phyloP scores from a whole-genome alignment of 2,113 vertebrate species.

The Callithrix jacchus region DNA sequence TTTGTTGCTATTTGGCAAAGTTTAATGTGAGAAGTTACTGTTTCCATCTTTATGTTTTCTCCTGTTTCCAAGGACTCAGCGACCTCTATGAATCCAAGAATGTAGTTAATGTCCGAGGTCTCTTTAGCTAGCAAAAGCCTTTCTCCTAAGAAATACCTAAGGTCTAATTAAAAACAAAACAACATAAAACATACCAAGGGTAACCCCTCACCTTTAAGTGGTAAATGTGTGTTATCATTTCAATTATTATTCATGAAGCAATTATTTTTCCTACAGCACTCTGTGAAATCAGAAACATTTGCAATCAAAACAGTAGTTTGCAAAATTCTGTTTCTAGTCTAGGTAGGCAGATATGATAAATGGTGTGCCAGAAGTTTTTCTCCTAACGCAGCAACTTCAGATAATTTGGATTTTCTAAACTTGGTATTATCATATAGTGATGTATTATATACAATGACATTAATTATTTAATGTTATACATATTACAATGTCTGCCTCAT shows the following conservation, averaged over 20 bases:
- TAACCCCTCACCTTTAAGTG: neutral
- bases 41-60: neutral
- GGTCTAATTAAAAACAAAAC: neutral
- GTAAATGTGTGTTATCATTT: slow-evolving; percentile 35
- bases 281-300: slow-evolving; percentile 31
- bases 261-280: neutral
- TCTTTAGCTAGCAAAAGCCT: neutral
- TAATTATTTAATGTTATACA: slow-evolving; percentile 49
- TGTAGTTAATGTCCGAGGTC: neutral
- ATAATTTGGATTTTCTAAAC: slow-evolving; percentile 51
- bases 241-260: slow-evolving; percentile 43
- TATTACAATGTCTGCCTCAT: neutral
- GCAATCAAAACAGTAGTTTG: neutral
- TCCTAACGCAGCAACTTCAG: slow-evolving; percentile 36
- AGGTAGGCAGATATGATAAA: slow-evolving; percentile 58
- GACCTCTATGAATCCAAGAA: neutral
- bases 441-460: neutral
- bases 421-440: neutral
- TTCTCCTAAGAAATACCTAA: neutral
- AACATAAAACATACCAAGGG: neutral
- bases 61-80: neutral
- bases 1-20: neutral
- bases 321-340: neutral
- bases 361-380: neutral
- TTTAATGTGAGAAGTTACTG: neutral